Evolutionary conservation across 1,140 invertebrate genomes (phyloP), one percentile per base, ranked within the genome.

Genomic region (Scaptomyza pallida): DNA sequence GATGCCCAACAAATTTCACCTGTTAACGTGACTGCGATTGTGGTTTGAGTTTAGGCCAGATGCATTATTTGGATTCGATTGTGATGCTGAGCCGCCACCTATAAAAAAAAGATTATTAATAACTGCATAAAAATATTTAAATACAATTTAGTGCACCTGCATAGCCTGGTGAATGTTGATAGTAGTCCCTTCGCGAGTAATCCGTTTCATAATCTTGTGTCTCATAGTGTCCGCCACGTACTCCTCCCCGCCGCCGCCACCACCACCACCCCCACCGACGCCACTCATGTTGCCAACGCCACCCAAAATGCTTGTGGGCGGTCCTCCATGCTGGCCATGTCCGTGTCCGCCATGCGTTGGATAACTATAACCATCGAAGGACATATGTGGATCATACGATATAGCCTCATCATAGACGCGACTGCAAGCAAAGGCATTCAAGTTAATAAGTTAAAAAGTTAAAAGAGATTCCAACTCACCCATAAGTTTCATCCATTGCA

Each of bases 401-500:
- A 89, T 67, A n/a, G 67, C 77, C 41, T 91, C 90, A 5, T 91
- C 90, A 76, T 90, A 91, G 13, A 83, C 80, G 4, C 90, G 85
- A n/a, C 90, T 91, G 21, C 2, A 70, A 48, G 30, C n/a, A 12
- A 8, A 37, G n/a, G 1, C 52, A 26, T 13, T 41, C 15, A 10
- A 52, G 9, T 41, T 26, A 63, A 16, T 48, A 40, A 13, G 4
- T 13, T 16, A 15, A 6, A 40, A n/a, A 33, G 12, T 41, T 21
- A 2, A 33, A 37, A 12, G 2, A 13, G 43, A 1, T 2, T 9
- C 10, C 5, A 12, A 67, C 91, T 91, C 78, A 95, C 93, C 93
- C 93, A 67, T 95, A 95, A 57, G 93, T 94, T 78, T 95, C 94
- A 89, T 96, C 95, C 95, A 97, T 96, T 10, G 96, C 95, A 23